Evolutionary conservation across 2,113 vertebrate species (phyloP).

Genomic region (Eulemur rufifrons): DNA sequence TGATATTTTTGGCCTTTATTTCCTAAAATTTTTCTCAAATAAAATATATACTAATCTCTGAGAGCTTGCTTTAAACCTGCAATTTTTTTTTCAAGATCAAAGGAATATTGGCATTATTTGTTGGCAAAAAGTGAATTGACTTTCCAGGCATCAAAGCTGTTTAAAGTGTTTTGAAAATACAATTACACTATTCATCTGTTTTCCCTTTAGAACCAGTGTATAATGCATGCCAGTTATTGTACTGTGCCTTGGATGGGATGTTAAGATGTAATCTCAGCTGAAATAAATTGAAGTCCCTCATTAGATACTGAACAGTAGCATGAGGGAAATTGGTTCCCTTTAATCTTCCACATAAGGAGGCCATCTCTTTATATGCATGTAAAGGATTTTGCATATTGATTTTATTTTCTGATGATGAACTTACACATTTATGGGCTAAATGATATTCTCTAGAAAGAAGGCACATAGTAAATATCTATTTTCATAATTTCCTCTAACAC

Average conservation of each 20-base stretch:
- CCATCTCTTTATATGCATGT: conserved; percentile 42
- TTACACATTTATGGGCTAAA: conserved; percentile 58
- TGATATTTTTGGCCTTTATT: conserved; percentile 8
- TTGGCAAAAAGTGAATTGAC: conserved; percentile 62
- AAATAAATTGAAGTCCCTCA: conserved; percentile 75
- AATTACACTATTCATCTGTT: conserved; percentile 70
- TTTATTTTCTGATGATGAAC: conserved; percentile 2
- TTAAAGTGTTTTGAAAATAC: conserved; percentile 73
- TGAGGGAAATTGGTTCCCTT: conserved; percentile 70
- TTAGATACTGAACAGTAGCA: conserved; percentile 64
- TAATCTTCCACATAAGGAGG: conserved; percentile 46
- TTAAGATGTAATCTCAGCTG: conserved; percentile 65
- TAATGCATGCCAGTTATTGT: conserved; percentile 48
- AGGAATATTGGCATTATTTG: conserved; percentile 51
- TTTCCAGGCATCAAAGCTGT: conserved; percentile 63
- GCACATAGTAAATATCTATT: conserved; percentile 51
- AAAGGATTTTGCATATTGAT: conserved; percentile 61
- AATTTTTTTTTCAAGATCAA: conserved; percentile 59
- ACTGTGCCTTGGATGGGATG: conserved; percentile 50
- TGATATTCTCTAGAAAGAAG: conserved; percentile 56
- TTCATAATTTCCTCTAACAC: conserved; percentile 62
- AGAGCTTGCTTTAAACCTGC: neutral
- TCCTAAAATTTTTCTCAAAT: neutral
- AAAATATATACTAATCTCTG: neutral
- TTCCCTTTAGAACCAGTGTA: conserved; percentile 66